Conservation (phyloP, 2,113 vertebrate species). For the Brienomyrus brachyistius region DNA sequence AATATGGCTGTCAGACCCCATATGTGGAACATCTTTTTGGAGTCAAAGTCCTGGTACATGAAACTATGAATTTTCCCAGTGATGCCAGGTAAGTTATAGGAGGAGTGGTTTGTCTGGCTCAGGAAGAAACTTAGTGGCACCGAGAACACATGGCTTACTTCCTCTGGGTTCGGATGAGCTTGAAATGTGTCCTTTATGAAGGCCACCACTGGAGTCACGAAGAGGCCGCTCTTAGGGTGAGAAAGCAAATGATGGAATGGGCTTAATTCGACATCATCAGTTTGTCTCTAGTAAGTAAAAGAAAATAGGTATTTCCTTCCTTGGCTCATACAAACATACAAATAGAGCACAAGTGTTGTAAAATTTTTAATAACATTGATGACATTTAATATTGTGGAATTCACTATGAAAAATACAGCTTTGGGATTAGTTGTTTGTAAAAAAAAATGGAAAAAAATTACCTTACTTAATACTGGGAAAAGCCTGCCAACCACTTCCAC, state of each 20-base stretch:
- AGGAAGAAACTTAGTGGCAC: constrained; percentile 79
- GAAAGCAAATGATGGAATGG: neutral
- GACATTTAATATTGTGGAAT: neutral
- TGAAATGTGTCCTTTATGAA: constrained; percentile 76
- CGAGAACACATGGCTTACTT: constrained; percentile 79
- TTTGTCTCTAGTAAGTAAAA: neutral
- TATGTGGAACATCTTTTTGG: constrained; percentile 59
- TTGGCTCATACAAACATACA: neutral
- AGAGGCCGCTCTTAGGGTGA: constrained; percentile 53
- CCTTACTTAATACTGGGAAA: constrained; percentile 63
- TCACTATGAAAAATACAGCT: neutral
- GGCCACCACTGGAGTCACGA: constrained; percentile 81
- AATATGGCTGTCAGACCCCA: constrained; percentile 77
- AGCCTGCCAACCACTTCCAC: constrained; percentile 77
- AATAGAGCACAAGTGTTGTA: neutral
- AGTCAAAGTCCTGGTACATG: constrained; percentile 55
- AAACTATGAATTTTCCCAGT: constrained; percentile 56
- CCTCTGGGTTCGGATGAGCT: constrained; percentile 68
- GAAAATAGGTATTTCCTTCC: neutral
- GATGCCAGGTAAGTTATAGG: constrained; percentile 9
- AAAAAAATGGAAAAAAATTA: constrained; percentile 36
- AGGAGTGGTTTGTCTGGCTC: constrained; percentile 49
- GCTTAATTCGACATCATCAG: neutral
- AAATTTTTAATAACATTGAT: neutral
- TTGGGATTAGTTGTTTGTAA: neutral